Base-by-base conservation (phyloP, 2,113 vertebrate genomes). In the Cercopithecus mona region DNA sequence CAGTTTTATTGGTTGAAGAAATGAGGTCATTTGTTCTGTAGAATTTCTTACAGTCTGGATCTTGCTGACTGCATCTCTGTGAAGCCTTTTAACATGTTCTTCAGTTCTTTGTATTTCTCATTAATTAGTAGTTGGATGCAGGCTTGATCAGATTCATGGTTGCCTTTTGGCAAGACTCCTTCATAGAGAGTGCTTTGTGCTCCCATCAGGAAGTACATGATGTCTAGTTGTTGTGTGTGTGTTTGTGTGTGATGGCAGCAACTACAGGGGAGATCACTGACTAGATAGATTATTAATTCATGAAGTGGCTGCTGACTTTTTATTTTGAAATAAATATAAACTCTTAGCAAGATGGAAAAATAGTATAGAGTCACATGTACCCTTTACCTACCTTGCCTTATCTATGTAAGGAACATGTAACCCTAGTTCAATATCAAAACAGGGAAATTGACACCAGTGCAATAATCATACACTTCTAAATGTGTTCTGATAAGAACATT, bases 301-400 rank as follows among this genome's bases (percentile, higher is more conserved):
- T 66, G 61, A 87, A 57, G 13, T 20, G 6, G 38, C 68, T 16
- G 5, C 38, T 75, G 30, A 68, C 11, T 12, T 92, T 94, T 84
- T 90, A 84, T 87, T 94, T 88, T 59, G 38, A 93, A 94, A 80
- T 84, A 70, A 70, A 55, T 70, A 43, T 55, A 68, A 96, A 72
- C 7, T 87, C 59, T 64, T 8, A 93, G 12, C 32, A 96, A 96
- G 64, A 82, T 93, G 66, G 5, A 85, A 82, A 92, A 70, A 43
- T 30, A 84, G 2, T 75, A 52, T 20, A 38, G 3, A 85, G 64
- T 79, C 68, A 35, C 8, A 48, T 52, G 32, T 64, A 88, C 25
- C 11, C 14, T 82, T 76, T 64, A 83, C n/a, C 55, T 4, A 70
- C 12, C n/a, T 76, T 94, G 5, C 83, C 70, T 76, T 57, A 55